A percentile compares a stretch with the other conserved stretches of the same genome.
Conservation (phyloP, 2,888 invertebrate species). For the Ligdia adustata region DNA sequence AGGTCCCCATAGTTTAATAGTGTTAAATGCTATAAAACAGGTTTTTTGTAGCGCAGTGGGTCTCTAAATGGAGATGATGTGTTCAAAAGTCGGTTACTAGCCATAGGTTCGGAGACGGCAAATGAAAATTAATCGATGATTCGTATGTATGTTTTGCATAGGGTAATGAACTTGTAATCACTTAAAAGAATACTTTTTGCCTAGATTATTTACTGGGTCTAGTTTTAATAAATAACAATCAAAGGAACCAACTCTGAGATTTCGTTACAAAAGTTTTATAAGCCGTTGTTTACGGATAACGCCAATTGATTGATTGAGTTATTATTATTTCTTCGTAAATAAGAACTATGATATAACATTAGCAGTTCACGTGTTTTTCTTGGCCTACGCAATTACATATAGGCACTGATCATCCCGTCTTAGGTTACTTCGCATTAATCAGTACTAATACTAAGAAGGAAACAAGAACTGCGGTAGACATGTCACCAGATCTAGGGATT, state of each 20-base stretch:
- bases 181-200: too few species aligned
- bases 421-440: slow-evolving; percentile 1
- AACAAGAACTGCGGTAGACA: slow-evolving; percentile 40
- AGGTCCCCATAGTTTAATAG: slow-evolving; percentile 26
- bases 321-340: too few species aligned
- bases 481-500: slow-evolving; percentile 42
- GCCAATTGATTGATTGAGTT: too few species aligned
- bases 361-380: too few species aligned
- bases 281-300: too few species aligned
- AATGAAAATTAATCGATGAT: slow-evolving; percentile 20
- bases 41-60: slow-evolving; percentile 53
- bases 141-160: slow-evolving; percentile 21
- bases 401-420: slow-evolving; percentile 16
- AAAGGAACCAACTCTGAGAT: too few species aligned
- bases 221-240: too few species aligned
- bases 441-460: slow-evolving; percentile 14
- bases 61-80: slow-evolving; percentile 53
- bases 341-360: too few species aligned
- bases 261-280: too few species aligned
- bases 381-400: too few species aligned
- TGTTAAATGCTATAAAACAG: slow-evolving; percentile 34
- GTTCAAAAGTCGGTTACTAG: slow-evolving; percentile 57
- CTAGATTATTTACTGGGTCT: too few species aligned
- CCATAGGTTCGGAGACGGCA: slow-evolving; percentile 36
- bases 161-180: slow-evolving; percentile 17